Conservation (phyloP, 2,113 vertebrate species). For the Halcyon malimbica region DNA sequence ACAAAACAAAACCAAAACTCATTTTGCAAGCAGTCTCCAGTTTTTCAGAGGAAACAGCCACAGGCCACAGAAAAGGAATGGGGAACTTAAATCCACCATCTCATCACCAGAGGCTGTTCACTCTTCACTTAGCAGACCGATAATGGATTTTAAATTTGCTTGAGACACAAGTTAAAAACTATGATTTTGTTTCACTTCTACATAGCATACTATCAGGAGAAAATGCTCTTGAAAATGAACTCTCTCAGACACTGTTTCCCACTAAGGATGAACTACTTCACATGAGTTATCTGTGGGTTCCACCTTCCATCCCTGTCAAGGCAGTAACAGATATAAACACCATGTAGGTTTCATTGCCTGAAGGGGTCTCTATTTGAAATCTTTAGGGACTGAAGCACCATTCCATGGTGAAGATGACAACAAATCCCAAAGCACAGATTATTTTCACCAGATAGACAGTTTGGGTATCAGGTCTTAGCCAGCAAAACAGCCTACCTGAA, state of each 20-base stretch:
- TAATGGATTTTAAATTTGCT: background rate
- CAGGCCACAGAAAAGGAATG: background rate
- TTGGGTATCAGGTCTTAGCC: background rate
- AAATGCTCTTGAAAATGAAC: background rate
- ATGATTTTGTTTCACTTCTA: background rate
- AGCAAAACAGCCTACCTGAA: background rate
- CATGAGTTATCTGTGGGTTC: background rate
- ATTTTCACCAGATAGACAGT: background rate
- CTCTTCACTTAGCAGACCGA: background rate
- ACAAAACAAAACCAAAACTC: background rate
- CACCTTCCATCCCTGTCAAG: background rate
- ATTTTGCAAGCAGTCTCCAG: background rate
- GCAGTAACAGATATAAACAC: background rate
- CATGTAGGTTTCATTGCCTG: background rate
- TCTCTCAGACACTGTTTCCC: background rate
- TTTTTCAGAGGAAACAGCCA: background rate
- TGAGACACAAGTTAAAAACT: background rate
- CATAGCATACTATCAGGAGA: background rate
- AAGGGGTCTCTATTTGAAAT: background rate
- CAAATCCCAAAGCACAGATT: background rate
- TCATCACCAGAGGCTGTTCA: background rate
- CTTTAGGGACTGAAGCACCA: background rate
- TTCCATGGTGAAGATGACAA: background rate
- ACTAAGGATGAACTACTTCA: background rate
- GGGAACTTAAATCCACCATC: background rate